phyloP scores from a whole-genome alignment of 2,113 vertebrate genomes.

The Illadopsis cleaveri region DNA sequence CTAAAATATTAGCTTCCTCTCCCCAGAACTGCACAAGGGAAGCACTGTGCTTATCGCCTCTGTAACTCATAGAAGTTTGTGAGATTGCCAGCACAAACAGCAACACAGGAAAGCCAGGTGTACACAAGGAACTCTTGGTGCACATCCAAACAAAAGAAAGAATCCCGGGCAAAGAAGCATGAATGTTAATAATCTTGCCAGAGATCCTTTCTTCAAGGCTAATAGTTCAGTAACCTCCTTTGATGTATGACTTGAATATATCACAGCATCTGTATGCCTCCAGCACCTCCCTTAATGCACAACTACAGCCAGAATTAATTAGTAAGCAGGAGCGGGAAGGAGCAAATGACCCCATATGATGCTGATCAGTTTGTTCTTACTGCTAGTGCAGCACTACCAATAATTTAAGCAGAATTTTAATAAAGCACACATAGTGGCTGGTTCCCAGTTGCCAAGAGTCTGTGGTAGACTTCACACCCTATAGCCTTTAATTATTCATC shows the following conservation, averaged over 20 bases:
- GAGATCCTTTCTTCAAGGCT: conserved; percentile 68
- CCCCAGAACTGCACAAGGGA: neutral
- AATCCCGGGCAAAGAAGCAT: conserved; percentile 22
- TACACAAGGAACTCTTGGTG: conserved; percentile 32
- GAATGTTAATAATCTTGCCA: conserved; percentile 67
- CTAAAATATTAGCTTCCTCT: neutral
- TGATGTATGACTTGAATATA: conserved; percentile 73
- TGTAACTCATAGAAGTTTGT: neutral
- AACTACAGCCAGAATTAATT: conserved; percentile 69
- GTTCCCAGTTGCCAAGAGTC: conserved; percentile 33
- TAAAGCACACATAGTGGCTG: conserved; percentile 22
- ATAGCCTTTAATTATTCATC: conserved; percentile 59
- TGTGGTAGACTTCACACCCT: conserved; percentile 22
- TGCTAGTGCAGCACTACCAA: conserved; percentile 21
- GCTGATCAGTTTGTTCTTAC: conserved; percentile 53
- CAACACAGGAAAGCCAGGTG: conserved; percentile 14
- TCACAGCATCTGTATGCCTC: conserved; percentile 64
- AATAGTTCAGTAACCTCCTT: conserved; percentile 73
- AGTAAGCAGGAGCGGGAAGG: conserved; percentile 33
- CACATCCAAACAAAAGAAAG: conserved; percentile 48
- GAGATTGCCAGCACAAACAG: conserved; percentile 36
- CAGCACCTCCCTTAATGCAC: conserved; percentile 65
- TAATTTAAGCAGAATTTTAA: conserved; percentile 70
- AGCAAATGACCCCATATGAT: conserved; percentile 62
- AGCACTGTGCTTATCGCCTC: neutral